A percentile compares a stretch with the other conserved stretches of the same genome.
Conservation (phyloP, 2,888 invertebrate species). For the Chloroclystis v-ata region DNA sequence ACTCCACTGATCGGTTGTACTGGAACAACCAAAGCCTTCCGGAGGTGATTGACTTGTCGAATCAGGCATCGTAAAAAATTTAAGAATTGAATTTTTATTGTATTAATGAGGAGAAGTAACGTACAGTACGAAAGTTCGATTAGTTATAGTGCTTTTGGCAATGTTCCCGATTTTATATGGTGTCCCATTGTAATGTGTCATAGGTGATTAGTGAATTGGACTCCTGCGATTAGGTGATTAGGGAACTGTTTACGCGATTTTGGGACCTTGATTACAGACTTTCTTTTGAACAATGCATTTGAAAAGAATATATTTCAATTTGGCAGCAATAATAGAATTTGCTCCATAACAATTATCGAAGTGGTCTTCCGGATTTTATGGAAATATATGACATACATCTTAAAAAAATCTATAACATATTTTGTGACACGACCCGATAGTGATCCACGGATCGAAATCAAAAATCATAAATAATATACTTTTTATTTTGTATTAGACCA, state of each 20-base stretch:
- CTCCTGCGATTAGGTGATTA: slow-evolving; percentile 34
- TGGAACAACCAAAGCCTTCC: slow-evolving; percentile 21
- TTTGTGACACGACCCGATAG: no score
- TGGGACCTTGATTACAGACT: neutral
- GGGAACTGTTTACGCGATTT: slow-evolving; percentile 24
- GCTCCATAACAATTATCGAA: no score
- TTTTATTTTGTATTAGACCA: no score
- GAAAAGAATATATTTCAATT: neutral
- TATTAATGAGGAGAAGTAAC: slow-evolving; percentile 19
- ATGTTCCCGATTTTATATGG: slow-evolving; percentile 46
- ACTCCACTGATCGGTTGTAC: slow-evolving; percentile 37
- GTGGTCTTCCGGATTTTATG: no score
- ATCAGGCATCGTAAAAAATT: slow-evolving; percentile 22
- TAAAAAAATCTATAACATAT: no score
- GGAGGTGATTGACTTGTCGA: slow-evolving; percentile 24
- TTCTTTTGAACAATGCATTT: neutral
- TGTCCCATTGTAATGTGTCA: slow-evolving; percentile 30
- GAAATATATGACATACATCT: no score
- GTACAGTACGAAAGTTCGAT: slow-evolving; percentile 39
- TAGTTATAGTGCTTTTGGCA: slow-evolving; percentile 36
- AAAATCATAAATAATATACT: no score
- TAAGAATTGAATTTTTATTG: neutral
- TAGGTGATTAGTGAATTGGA: slow-evolving; percentile 40
- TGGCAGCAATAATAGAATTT: no score
- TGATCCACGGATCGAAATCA: no score